Percentiles rank a stretch among this genome's conserved stretches.
phyloP scores from a whole-genome alignment of 2,797 vertebrate genomes.

The Sebastes elongatus region DNA sequence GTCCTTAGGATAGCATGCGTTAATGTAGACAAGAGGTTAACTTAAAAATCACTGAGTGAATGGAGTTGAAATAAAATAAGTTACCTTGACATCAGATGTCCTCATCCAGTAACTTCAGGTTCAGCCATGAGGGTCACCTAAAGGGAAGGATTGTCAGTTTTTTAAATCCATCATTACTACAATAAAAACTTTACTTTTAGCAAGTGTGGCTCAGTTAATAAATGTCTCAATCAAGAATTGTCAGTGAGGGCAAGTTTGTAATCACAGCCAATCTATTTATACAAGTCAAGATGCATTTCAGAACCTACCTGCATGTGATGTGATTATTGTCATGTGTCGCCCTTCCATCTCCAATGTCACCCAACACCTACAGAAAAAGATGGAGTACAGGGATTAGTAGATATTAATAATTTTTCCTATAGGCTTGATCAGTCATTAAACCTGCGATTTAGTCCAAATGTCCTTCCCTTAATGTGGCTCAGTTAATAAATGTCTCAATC shows the following conservation, averaged over 20 bases:
- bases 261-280: slow-evolving; percentile 77
- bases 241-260: slow-evolving; percentile 94
- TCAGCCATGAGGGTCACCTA: slow-evolving; percentile 29
- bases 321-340: rapidly evolving
- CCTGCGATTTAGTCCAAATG: not conserved
- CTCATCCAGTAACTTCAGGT: not conserved
- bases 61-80: not conserved
- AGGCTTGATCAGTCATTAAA: rapidly evolving
- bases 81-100: not conserved
- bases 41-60: rapidly evolving
- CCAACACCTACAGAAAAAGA: slow-evolving; percentile 19
- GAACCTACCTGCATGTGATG: slow-evolving; percentile 1
- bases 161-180: rapidly evolving
- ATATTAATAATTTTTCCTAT: not conserved
- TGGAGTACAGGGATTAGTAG: not conserved
- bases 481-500: slow-evolving; percentile 79
- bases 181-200: rapidly evolving
- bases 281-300: rapidly evolving
- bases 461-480: slow-evolving; percentile 84
- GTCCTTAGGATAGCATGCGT: slow-evolving; percentile 88
- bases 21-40: rapidly evolving
- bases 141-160: not conserved
- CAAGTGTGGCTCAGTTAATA: slow-evolving; percentile 76
- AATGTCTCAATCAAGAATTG: slow-evolving; percentile 72
- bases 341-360: rapidly evolving